A percentile compares a stretch with the other conserved stretches of the same genome.
These are phyloP conservation scores for Sparus aurata DNA, from an alignment of 2,797 vertebrate species.

Conservation along the genomic window DNA sequence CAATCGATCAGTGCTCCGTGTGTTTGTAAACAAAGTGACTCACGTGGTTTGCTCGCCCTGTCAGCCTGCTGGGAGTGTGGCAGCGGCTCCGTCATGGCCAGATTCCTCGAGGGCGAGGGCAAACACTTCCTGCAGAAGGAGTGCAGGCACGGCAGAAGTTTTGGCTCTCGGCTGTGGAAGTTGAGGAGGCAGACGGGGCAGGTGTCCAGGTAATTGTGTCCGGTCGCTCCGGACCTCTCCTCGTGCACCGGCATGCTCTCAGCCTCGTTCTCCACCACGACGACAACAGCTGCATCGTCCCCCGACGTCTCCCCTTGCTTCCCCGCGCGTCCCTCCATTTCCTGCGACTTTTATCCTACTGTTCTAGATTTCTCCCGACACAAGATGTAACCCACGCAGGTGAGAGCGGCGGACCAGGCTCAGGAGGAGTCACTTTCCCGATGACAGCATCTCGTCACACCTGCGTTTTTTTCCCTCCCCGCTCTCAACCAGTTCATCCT, in stretches of 20 bases:
- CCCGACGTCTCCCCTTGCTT: not conserved
- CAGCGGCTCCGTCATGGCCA: conserved; percentile 77
- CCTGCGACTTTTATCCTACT: not conserved
- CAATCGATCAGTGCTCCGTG: not conserved
- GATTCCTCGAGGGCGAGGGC: conserved; percentile 87
- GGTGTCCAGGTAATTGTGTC: conserved; percentile 88
- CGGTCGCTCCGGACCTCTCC: conserved; percentile 77
- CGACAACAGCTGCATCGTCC: conserved; percentile 47
- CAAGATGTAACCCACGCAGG: not conserved
- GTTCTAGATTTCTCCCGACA: not conserved
- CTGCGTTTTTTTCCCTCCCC: not conserved
- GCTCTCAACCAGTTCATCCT: not conserved
- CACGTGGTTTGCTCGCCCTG: conserved; percentile 69
- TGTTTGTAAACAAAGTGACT: conserved; percentile 72
- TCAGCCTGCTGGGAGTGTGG: conserved; percentile 48
- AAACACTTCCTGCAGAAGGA: conserved; percentile 91
- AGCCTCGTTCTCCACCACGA: conserved; percentile 87
- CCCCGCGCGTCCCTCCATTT: conserved; percentile 38
- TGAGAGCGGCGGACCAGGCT: not conserved
- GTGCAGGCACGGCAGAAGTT: conserved; percentile 92
- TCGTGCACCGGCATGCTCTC: conserved; percentile 88
- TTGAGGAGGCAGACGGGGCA: conserved; percentile 89
- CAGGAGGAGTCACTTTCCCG: not conserved
- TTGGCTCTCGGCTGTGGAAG: conserved; percentile 90
- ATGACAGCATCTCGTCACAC: conserved; percentile 20